Evolutionary conservation across 2,888 invertebrate genomes (phyloP).

Genomic region (Cotesia congregata): DNA sequence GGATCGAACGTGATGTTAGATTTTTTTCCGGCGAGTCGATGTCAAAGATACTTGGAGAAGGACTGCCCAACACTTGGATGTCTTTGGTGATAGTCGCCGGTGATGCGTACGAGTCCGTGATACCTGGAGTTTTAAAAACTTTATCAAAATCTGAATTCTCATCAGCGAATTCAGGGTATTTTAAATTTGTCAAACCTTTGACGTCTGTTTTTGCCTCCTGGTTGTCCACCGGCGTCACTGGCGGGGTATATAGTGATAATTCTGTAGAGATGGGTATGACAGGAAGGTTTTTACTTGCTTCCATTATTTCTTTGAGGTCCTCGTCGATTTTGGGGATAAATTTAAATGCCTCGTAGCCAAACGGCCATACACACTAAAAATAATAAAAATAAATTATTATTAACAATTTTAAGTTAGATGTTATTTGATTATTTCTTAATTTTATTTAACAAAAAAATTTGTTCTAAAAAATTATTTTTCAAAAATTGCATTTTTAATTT

Average conservation of each 20-base stretch:
- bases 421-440: too few relatives aligned
- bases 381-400: background rate
- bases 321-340: slow-evolving; percentile 38
- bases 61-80: background rate
- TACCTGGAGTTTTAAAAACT: background rate
- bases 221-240: slow-evolving; percentile 53
- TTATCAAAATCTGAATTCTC: background rate
- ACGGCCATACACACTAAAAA: slow-evolving; percentile 50
- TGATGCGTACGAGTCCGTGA: background rate
- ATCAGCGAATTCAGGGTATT: background rate
- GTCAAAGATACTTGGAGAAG: background rate
- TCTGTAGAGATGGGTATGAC: slow-evolving; percentile 45
- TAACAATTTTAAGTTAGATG: too few relatives aligned
- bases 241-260: slow-evolving; percentile 53
- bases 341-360: slow-evolving; percentile 43
- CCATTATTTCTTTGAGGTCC: slow-evolving; percentile 34
- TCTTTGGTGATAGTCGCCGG: background rate
- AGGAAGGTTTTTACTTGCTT: slow-evolving; percentile 31
- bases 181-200: background rate
- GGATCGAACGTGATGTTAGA: background rate
- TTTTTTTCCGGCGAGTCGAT: background rate
- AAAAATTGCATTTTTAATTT: too few relatives aligned
- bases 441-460: too few relatives aligned
- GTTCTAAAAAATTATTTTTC: too few relatives aligned
- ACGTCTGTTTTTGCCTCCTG: background rate